phyloP scores from a whole-genome alignment of 1,140 invertebrate species.

The Helicoverpa zea region DNA sequence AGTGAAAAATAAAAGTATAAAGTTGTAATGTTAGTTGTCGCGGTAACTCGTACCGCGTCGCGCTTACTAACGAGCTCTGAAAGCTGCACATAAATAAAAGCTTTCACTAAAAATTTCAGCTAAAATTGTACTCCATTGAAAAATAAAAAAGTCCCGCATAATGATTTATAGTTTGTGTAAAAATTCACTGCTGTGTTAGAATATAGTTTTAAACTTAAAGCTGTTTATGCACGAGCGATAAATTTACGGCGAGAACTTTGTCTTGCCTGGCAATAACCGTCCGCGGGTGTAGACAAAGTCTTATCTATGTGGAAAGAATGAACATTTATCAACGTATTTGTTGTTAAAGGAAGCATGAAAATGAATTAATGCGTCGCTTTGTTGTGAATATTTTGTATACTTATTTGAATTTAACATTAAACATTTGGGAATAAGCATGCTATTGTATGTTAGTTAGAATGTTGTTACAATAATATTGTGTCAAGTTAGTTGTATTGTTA shows the following conservation, averaged over 20 bases:
- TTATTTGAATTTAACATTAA: too few species aligned
- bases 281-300: too few species aligned
- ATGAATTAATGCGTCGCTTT: too few species aligned
- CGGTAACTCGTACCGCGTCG: slow-evolving; percentile 9
- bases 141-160: slow-evolving; percentile 25
- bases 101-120: slow-evolving; percentile 29
- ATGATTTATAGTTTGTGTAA: slow-evolving; percentile 32
- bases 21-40: slow-evolving; percentile 1
- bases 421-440: too few species aligned
- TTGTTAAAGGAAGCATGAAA: too few species aligned
- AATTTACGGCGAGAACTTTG: not conserved
- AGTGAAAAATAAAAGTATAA: not conserved
- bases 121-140: slow-evolving; percentile 34
- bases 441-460: not conserved
- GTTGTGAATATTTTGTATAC: too few species aligned
- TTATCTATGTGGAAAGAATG: too few species aligned
- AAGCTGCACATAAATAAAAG: slow-evolving; percentile 31
- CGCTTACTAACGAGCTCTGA: slow-evolving; percentile 25
- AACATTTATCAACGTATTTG: too few species aligned
- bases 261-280: not conserved
- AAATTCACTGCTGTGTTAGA: slow-evolving; percentile 34
- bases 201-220: slow-evolving; percentile 21
- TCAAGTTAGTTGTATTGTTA: not conserved
- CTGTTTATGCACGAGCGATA: slow-evolving; percentile 6
- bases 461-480: not conserved